Base-by-base conservation (phyloP, 2,888 invertebrate genomes). In the Papilio protenor region DNA sequence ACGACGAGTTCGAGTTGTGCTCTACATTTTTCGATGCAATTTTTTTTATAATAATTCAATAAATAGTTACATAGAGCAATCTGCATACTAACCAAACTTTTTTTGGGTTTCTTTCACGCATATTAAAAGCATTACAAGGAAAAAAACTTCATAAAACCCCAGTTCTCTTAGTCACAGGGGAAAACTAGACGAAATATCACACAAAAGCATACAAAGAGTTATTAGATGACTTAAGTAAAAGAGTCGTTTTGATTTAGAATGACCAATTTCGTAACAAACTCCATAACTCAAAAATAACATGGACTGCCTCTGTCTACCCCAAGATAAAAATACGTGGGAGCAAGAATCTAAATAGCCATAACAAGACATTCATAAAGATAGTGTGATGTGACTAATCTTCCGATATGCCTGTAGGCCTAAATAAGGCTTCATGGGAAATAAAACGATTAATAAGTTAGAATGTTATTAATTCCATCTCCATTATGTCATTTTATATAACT, bases 391-490 rank as follows among this genome's bases (percentile, higher is more conserved):
- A 76, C 70, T 76, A 71, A 55, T 61, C 14, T 49, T 70, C 21
- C 14, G 49, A 76, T 55, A 74, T 74, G 73, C 70, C 45, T n/a
- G 18, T 49, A 16, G 33, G 18, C 21, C 77, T 73, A 77, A 73
- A 77, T 70, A 77, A 49, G 69, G 73, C 49, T 18, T 66, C 69
- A 70, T 59, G 73, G 76, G 47, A 72, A 40, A 61, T 71, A 33
- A 33, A 16, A 3, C 33, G 21, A 59, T 71, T 49, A 72, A 14
- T 64, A 55, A 64, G 6, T 5, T 12, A n/a, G 1, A 55, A 16
- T 18, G 27, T 11, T 69, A 14, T 45, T 69, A n/a, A 69, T 69
- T 69, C 66, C 21, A 12, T 21, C 45, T 45, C 8, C 18, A 45
- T 69, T 69, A 69, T 45, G 45, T 69, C 66, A 45, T 69, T 40